Percentiles rank a stretch among this genome's conserved stretches.
These are phyloP conservation scores for Linyphia triangularis DNA, from an alignment of 2,888 invertebrate species.

Conservation along the genomic window DNA sequence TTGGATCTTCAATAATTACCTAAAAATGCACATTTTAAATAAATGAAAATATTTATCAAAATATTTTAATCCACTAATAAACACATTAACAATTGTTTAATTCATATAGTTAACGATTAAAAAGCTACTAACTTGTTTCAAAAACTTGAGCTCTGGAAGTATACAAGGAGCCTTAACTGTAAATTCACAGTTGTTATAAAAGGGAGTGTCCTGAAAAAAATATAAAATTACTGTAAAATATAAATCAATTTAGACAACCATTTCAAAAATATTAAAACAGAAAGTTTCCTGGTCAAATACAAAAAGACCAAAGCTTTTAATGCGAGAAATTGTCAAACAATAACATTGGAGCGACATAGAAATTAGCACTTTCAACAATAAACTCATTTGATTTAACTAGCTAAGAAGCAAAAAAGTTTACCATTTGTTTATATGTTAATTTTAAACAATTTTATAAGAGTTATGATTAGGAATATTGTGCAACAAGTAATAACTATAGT, in stretches of 20 bases:
- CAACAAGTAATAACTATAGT: not conserved
- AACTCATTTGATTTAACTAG: no score
- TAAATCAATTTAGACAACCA: no score
- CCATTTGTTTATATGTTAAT: not conserved
- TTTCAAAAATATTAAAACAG: no score
- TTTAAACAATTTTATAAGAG: not conserved
- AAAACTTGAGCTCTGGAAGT: constrained; percentile 88
- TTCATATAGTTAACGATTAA: no score
- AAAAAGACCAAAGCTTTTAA: no score
- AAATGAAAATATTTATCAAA: not conserved
- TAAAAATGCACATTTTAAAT: constrained; percentile 74
- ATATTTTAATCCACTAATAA: not conserved
- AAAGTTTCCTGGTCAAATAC: no score
- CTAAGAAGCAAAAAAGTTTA: not conserved
- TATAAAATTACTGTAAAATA: not conserved
- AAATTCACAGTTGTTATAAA: constrained; percentile 74
- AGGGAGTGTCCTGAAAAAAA: constrained; percentile 67
- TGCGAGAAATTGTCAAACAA: no score
- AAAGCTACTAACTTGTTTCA: constrained; percentile 90
- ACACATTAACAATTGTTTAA: no score
- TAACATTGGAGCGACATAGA: not conserved
- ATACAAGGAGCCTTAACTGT: constrained; percentile 86
- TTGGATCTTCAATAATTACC: constrained; percentile 87
- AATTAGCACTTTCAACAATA: not conserved
- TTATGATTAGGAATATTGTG: no score